These are phyloP conservation scores for Ligdia adustata DNA, from an alignment of 2,888 invertebrate genomes.

Conservation along the genomic window DNA sequence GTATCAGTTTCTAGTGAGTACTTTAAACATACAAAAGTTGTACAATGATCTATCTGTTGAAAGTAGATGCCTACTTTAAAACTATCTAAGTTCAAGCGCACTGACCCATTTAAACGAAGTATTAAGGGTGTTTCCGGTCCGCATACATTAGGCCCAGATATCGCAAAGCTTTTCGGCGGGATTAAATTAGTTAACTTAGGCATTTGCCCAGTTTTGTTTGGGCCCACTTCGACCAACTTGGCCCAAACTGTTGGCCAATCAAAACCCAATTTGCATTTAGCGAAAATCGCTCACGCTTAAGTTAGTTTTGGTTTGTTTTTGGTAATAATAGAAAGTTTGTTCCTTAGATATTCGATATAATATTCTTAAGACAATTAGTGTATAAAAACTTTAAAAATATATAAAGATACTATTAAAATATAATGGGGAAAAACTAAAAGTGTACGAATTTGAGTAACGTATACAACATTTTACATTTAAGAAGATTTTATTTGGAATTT, in stretches of 20 bases:
- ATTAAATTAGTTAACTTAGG: conserved; percentile 75
- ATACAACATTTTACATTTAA: no score
- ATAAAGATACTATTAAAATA: no score
- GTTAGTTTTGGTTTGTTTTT: conserved; percentile 12
- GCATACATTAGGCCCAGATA: conserved; percentile 81
- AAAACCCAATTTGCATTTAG: conserved; percentile 33
- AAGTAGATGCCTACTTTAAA: no score
- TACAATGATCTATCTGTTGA: no score
- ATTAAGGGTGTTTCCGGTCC: conserved; percentile 66
- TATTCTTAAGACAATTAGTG: no score
- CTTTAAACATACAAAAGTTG: no score
- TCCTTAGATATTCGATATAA: no score
- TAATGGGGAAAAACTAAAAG: no score
- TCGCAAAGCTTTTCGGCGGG: conserved; percentile 74
- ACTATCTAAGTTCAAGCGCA: conserved; percentile 37
- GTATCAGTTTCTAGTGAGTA: no score
- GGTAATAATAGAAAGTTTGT: conserved; percentile 15
- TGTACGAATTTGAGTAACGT: no score
- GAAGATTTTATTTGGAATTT: no score
- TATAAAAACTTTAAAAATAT: no score
- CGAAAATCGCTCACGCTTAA: conserved; percentile 18
- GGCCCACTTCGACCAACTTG: conserved; percentile 21
- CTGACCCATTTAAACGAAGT: conserved; percentile 43
- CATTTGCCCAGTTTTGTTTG: conserved; percentile 55
- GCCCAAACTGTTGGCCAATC: conserved; percentile 29